Evolutionary conservation across 2,888 invertebrate genomes (phyloP).

Genomic region (Oscheius sp.): DNA sequence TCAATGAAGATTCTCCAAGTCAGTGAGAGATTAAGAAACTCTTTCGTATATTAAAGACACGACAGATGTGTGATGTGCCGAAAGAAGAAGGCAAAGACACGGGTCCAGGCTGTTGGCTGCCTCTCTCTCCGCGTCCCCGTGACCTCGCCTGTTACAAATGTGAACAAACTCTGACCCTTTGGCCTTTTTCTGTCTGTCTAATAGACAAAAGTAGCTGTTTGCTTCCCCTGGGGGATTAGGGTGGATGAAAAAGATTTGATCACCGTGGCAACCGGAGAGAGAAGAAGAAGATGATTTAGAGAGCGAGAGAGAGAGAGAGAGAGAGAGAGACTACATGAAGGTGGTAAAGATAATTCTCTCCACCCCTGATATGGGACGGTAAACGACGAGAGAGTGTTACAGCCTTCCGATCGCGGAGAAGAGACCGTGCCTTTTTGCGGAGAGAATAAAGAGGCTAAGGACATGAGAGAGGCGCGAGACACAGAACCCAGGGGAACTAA

Average conservation of each 20-base stretch:
- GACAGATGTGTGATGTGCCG: too few relatives aligned
- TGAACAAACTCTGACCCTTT: neutral
- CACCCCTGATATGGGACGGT: slow-evolving; percentile 34
- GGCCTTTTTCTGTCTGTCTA: slow-evolving; percentile 2
- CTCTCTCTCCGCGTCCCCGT: neutral
- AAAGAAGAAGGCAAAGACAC: too few relatives aligned
- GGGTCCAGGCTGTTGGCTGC: neutral
- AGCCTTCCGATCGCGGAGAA: neutral
- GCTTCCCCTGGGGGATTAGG: neutral
- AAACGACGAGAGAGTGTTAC: slow-evolving; percentile 32
- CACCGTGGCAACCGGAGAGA: neutral
- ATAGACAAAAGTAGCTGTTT: neutral
- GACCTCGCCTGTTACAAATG: neutral
- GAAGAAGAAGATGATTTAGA: neutral
- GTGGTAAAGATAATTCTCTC: neutral
- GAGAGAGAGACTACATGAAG: neutral
- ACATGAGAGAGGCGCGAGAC: slow-evolving; percentile 17
- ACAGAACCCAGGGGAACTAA: slow-evolving; percentile 31
- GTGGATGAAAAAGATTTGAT: neutral
- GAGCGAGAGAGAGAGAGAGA: neutral
- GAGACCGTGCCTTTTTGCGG: slow-evolving; percentile 8
- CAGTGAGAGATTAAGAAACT: too few relatives aligned
- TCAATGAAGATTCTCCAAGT: too few relatives aligned
- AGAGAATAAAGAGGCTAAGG: slow-evolving; percentile 32
- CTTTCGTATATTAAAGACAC: too few relatives aligned